Evolutionary conservation across 2,113 vertebrate species (phyloP), one percentile per base, ranked within the genome.

Genomic region (Gymnogyps californianus): DNA sequence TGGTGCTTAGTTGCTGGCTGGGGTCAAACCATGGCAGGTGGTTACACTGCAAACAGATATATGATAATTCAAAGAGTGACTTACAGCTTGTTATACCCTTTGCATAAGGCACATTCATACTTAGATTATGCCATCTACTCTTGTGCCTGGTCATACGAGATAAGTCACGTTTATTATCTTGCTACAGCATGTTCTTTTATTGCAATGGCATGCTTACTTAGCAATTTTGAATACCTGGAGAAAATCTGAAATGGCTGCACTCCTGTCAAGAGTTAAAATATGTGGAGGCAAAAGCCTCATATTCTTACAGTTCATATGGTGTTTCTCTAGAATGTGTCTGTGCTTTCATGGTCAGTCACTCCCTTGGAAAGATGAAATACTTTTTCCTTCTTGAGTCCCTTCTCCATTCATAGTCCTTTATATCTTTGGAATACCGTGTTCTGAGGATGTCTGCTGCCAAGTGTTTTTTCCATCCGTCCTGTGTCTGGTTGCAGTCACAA

Each of bases 141-240:
- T 42, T 69, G 65, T 82, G 61, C 66, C 91, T 90, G 89, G 40
- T 86, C 40, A 16, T 57, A 85, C 0, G 1, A 95, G 89, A 89
- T 95, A 95, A 94, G 89, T 79, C 77, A 70, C 51, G 71, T 93
- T 91, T 69, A 78, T 87, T 81, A 59, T 76, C 91, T 94, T 85
- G 65, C 62, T 87, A 36, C 52, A 87, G n/a, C 9, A n/a, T 76
- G 84, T 72, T 55, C 70, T 94, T 87, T 85, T 44, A 71, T 82
- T 89, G 71, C 67, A 36, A 34, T 6, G 31, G 54, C 34, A 36
- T 83, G 84, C 87, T 95, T 87, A 75, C 47, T 59, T 89, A 76
- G 84, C 47, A 71, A n/a, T 91, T 91, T 83, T 55, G 44, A 76
- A 62, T 61, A 93, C 52, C 89, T 83, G 70, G 61, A 90, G 57